Conservation (phyloP, 1,140 invertebrate species). For the Yoshiicerus persimilis region DNA sequence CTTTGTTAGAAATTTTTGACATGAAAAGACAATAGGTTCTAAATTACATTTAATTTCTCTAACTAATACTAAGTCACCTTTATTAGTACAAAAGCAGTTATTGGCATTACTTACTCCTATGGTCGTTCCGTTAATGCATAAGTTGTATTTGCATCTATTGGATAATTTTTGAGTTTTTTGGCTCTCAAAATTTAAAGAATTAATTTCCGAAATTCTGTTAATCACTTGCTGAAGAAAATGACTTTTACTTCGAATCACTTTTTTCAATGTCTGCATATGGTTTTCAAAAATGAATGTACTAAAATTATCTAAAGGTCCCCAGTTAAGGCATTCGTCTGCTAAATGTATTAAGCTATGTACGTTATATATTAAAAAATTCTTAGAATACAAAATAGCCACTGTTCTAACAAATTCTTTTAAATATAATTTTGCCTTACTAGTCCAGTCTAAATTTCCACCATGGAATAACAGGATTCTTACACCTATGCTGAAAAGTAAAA, state of each 20-base stretch:
- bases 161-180: neutral
- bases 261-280: slow-evolving; percentile 20
- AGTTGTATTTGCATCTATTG: neutral
- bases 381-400: slow-evolving; percentile 9
- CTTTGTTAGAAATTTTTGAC: neutral
- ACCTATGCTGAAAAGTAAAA: slow-evolving; percentile 4
- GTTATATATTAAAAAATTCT: slow-evolving; percentile 16
- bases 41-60: neutral
- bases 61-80: neutral
- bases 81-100: neutral
- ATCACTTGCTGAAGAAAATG: neutral
- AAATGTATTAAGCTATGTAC: slow-evolving; percentile 40
- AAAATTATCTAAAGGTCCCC: neutral
- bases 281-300: slow-evolving; percentile 45
- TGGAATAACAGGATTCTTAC: slow-evolving; percentile 24
- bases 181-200: neutral
- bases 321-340: neutral
- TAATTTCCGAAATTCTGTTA: neutral
- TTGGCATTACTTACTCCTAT: neutral
- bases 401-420: slow-evolving; percentile 19
- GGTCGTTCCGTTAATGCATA: neutral
- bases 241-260: neutral
- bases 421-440: neutral
- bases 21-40: neutral
- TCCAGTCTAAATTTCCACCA: neutral